Evolutionary conservation across 2,113 vertebrate genomes (phyloP).

Genomic region (Channa argus): DNA sequence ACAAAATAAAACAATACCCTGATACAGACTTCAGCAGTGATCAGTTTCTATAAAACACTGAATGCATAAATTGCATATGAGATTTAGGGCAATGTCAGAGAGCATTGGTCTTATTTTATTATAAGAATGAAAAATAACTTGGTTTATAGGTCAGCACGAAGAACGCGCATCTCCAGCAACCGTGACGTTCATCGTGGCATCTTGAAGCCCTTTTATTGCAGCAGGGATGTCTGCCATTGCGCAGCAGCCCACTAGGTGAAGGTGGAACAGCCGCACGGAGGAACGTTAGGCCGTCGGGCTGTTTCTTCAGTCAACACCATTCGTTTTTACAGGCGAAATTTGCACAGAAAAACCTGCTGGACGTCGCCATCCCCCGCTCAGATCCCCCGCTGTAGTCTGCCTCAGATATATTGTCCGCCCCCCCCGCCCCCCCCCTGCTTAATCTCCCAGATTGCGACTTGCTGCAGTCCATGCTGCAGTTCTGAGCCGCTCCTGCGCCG

Average conservation of each 20-base stretch:
- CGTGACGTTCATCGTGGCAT: slow-evolving; percentile 39
- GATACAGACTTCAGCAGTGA: too few relatives aligned
- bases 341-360: slow-evolving; percentile 37
- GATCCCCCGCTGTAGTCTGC: slow-evolving; percentile 48
- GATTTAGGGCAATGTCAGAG: too few relatives aligned
- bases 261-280: slow-evolving; percentile 41
- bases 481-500: slow-evolving; percentile 70
- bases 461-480: slow-evolving; percentile 82
- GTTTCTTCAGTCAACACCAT: slow-evolving; percentile 25
- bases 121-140: not conserved
- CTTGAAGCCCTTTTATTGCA: not conserved
- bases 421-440: slow-evolving; percentile 43
- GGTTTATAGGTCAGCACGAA: not conserved
- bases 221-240: slow-evolving; percentile 48
- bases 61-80: too few relatives aligned
- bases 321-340: slow-evolving; percentile 8
- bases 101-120: too few relatives aligned
- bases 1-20: too few relatives aligned
- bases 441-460: slow-evolving; percentile 80
- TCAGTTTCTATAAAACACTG: too few relatives aligned
- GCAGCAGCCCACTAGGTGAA: slow-evolving; percentile 64
- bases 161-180: slow-evolving; percentile 22
- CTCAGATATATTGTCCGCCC: slow-evolving; percentile 53
- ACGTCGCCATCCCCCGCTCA: slow-evolving; percentile 42
- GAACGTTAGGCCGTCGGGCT: slow-evolving; percentile 8